Evolutionary conservation across 1,140 invertebrate species (phyloP).

Genomic region (Papilio aristodemus): DNA sequence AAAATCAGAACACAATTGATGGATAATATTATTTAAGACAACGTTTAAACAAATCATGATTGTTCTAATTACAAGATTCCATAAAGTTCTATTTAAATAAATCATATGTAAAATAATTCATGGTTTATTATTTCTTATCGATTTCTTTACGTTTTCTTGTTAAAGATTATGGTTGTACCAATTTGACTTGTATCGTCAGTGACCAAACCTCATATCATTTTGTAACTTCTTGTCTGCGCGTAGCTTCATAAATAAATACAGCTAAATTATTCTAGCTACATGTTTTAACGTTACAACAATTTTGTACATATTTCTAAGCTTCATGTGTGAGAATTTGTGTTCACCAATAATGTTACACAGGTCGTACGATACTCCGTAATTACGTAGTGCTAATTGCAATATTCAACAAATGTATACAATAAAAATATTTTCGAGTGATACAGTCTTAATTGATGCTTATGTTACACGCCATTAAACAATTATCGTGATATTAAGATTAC

Average conservation of each 20-base stretch:
- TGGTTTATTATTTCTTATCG: no score
- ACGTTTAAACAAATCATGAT: no score
- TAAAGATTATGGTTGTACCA: background rate
- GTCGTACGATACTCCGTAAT: background rate
- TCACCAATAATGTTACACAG: slow-evolving; percentile 30
- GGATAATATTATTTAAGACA: no score
- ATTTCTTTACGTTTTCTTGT: background rate
- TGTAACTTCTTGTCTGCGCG: background rate
- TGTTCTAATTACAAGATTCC: background rate
- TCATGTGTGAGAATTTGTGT: slow-evolving; percentile 50
- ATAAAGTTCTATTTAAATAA: background rate
- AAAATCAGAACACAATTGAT: no score
- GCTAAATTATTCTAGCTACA: slow-evolving; percentile 76
- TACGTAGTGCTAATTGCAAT: slow-evolving; percentile 36
- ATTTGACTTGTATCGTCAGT: background rate
- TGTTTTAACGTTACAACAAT: slow-evolving; percentile 64
- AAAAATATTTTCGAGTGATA: slow-evolving; percentile 45
- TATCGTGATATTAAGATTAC: slow-evolving; percentile 20
- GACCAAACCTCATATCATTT: background rate
- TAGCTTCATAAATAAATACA: slow-evolving; percentile 42
- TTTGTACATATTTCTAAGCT: slow-evolving; percentile 76
- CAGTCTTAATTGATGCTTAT: slow-evolving; percentile 52
- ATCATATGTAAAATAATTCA: background rate
- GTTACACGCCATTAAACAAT: slow-evolving; percentile 25
- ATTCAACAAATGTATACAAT: slow-evolving; percentile 43